Evolutionary conservation across 1,140 invertebrate species (phyloP).

Genomic region (Nebria ingens): DNA sequence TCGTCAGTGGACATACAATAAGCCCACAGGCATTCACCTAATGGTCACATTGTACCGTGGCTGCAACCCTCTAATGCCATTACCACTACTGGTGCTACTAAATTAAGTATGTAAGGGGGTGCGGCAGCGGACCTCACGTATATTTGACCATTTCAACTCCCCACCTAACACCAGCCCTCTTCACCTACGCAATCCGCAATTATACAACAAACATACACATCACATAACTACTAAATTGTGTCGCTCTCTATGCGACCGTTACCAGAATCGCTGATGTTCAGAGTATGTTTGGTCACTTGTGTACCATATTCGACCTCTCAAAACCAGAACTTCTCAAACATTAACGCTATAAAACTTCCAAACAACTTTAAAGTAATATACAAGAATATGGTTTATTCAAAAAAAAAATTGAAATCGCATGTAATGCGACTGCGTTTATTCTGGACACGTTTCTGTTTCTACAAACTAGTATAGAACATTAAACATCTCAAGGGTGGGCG

Average conservation of each 20-base stretch:
- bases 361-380: no score
- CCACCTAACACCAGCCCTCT: not conserved
- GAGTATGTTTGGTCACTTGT: no score
- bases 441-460: no score
- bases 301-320: not conserved
- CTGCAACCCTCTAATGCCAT: slow-evolving; percentile 16
- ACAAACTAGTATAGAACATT: not conserved
- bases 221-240: not conserved
- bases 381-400: no score
- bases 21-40: slow-evolving; percentile 18
- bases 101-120: slow-evolving; percentile 13
- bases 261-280: not conserved
- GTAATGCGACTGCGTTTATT: not conserved
- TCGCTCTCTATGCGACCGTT: not conserved
- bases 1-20: slow-evolving; percentile 15
- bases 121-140: not conserved
- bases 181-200: not conserved
- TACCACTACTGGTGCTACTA: slow-evolving; percentile 13
- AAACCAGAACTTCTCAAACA: no score
- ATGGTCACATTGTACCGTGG: slow-evolving; percentile 18
- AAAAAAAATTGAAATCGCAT: no score
- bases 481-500: not conserved
- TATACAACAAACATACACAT: not conserved
- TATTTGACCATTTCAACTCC: not conserved
- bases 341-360: no score